These are phyloP conservation scores for Mayetiola destructor DNA, from an alignment of 2,888 invertebrate species.

Conservation along the genomic window DNA sequence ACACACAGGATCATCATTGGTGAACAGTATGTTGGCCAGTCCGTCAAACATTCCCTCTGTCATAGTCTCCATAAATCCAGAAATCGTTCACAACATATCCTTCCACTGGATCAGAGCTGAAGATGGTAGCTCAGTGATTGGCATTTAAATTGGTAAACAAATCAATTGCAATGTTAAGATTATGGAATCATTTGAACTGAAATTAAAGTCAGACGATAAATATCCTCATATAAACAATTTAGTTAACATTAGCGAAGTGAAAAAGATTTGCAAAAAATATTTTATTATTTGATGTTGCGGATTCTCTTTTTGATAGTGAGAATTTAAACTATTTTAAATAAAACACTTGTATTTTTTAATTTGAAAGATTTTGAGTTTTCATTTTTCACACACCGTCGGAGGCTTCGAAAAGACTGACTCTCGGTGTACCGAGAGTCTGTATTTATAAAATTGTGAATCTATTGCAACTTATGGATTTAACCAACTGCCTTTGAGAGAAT, in stretches of 20 bases:
- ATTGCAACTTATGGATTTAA: too few relatives aligned
- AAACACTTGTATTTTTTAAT: too few relatives aligned
- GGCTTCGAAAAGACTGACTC: too few relatives aligned
- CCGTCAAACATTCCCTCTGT: neutral
- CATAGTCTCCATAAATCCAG: neutral
- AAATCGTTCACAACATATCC: neutral
- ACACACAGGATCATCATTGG: neutral
- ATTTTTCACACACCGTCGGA: too few relatives aligned
- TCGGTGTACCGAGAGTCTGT: too few relatives aligned
- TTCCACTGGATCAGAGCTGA: neutral
- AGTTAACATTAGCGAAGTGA: neutral
- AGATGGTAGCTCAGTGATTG: neutral
- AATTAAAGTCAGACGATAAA: neutral
- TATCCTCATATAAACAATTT: neutral
- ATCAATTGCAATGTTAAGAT: neutral
- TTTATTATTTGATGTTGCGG: too few relatives aligned
- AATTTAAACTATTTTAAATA: too few relatives aligned
- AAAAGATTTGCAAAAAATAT: neutral
- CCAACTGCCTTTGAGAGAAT: too few relatives aligned
- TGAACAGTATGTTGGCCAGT: neutral
- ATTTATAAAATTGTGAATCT: too few relatives aligned
- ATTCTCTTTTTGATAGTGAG: too few relatives aligned
- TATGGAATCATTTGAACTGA: neutral
- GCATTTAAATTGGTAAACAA: neutral
- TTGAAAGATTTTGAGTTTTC: too few relatives aligned